These are phyloP conservation scores for Limnephilus lunatus DNA, from an alignment of 2,888 invertebrate species.

Conservation along the genomic window DNA sequence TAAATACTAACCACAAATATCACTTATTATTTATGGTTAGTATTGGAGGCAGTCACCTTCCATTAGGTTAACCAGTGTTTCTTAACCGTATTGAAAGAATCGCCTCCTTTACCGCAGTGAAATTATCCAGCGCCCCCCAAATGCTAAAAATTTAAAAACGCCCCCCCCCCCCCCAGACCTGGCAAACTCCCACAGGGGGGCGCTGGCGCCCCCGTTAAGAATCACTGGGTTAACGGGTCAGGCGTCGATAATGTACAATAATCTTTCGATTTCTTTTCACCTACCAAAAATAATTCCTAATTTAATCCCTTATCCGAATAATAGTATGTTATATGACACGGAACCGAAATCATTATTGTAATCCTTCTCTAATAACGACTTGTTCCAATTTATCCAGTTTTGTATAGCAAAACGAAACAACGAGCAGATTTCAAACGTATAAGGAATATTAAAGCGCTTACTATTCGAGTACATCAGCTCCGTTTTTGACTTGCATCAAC, in stretches of 20 bases:
- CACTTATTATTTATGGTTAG: not conserved
- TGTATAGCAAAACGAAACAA: not conserved
- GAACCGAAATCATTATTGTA: not conserved
- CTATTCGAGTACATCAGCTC: too few relatives aligned
- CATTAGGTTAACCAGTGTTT: too few relatives aligned
- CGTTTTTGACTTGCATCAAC: not conserved
- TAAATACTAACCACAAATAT: not conserved
- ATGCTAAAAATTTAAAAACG: too few relatives aligned
- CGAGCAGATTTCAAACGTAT: not conserved
- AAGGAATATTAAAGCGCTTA: not conserved
- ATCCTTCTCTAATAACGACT: not conserved
- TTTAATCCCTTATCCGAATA: not conserved
- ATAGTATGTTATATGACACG: not conserved
- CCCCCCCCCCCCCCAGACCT: too few relatives aligned
- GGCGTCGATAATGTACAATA: not conserved
- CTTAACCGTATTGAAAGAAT: too few relatives aligned
- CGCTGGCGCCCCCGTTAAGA: too few relatives aligned
- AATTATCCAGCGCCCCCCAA: too few relatives aligned
- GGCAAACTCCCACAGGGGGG: too few relatives aligned
- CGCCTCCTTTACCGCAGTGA: too few relatives aligned
- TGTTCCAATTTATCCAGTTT: not conserved
- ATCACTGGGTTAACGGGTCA: not conserved
- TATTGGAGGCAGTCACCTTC: not conserved
- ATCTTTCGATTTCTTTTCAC: not conserved
- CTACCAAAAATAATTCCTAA: not conserved